Evolutionary conservation across 2,113 vertebrate species (phyloP).

Genomic region (Herpetotheres cachinnans): DNA sequence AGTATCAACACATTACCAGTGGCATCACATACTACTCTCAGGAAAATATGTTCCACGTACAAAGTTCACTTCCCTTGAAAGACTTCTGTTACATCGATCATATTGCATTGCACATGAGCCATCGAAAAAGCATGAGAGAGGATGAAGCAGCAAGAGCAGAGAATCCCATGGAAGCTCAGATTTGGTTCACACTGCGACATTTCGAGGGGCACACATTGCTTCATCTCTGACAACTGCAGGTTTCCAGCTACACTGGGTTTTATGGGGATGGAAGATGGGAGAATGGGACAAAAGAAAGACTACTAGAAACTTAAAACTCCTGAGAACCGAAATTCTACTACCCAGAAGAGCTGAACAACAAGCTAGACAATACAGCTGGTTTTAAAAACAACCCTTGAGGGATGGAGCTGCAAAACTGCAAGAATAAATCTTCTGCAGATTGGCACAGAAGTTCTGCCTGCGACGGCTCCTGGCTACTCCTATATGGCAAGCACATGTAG

Average conservation of each 20-base stretch:
- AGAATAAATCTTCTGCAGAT: background rate
- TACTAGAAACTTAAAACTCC: background rate
- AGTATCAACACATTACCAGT: background rate
- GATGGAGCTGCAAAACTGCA: background rate
- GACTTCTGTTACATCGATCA: background rate
- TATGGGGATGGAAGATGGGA: background rate
- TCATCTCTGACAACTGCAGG: background rate
- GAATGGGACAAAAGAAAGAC: background rate
- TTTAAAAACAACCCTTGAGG: background rate
- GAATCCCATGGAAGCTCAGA: background rate
- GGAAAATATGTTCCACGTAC: background rate
- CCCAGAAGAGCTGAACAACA: background rate
- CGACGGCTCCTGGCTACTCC: background rate
- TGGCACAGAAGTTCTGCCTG: background rate
- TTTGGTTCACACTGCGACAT: background rate
- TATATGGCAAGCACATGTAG: background rate
- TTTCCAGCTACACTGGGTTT: background rate
- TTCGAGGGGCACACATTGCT: background rate
- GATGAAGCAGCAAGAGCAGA: background rate
- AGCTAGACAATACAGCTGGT: background rate
- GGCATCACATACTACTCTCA: background rate
- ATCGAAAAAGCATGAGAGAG: background rate
- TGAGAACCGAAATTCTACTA: background rate
- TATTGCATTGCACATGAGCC: fast-evolving
- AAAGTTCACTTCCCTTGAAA: background rate